These are phyloP conservation scores for Anagrus nilaparvatae DNA, from an alignment of 1,140 invertebrate species.

Conservation along the genomic window DNA sequence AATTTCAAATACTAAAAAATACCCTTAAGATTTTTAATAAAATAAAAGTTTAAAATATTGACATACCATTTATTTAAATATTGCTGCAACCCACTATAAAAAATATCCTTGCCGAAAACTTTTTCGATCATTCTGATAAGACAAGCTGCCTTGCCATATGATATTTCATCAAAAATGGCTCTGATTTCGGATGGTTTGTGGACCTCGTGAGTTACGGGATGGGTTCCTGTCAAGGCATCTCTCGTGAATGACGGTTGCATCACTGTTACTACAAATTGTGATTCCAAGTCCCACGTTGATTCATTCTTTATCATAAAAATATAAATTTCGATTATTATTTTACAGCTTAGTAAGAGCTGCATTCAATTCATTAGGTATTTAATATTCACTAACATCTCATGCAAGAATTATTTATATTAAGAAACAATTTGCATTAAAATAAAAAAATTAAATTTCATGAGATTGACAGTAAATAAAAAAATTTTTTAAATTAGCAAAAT, in stretches of 20 bases:
- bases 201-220: conserved; percentile 59
- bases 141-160: conserved; percentile 78
- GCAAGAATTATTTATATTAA: too few relatives aligned
- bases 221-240: conserved; percentile 65
- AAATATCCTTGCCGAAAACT: conserved; percentile 57
- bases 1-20: too few relatives aligned
- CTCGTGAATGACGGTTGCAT: conserved; percentile 57
- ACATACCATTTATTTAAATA: conserved; percentile 48
- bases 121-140: conserved; percentile 74
- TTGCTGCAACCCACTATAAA: conserved; percentile 53
- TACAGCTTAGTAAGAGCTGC: conserved; percentile 43
- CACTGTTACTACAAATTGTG: conserved; percentile 63
- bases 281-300: conserved; percentile 56
- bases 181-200: conserved; percentile 63
- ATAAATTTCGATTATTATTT: too few relatives aligned
- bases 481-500: too few relatives aligned
- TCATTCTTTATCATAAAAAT: too few relatives aligned
- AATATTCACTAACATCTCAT: too few relatives aligned
- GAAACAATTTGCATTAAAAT: too few relatives aligned
- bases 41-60: too few relatives aligned
- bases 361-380: too few relatives aligned
- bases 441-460: too few relatives aligned
- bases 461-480: too few relatives aligned
- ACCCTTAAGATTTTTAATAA: too few relatives aligned
- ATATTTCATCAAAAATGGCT: conserved; percentile 75